Base-by-base conservation (phyloP, 2,797 vertebrate species). In the Xerus rutilus region DNA sequence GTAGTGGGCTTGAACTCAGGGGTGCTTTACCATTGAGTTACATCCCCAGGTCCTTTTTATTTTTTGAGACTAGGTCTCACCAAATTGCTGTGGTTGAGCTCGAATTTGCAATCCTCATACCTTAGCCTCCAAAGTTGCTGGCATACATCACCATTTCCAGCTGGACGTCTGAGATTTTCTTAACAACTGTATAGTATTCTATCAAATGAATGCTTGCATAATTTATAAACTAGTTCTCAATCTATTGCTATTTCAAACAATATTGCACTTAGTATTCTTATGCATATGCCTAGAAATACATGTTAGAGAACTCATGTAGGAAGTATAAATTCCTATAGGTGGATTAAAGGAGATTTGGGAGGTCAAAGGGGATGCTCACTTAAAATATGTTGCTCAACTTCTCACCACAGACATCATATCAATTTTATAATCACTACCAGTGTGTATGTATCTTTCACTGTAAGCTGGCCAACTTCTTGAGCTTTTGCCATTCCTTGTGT, bases 221-320 rank as follows among this genome's bases (percentile, higher is more conserved):
- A 72, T 81, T 91, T 81, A 35, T 52, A 64, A 64, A 81, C 54
- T 2, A 67, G 39, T 72, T 89, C 32, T 87, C 69, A 62, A 43
- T 5, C 23, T 65, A 45, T 21, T 89, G 89, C 18, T 78, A 57
- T 62, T 87, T 96, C 39, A 84, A 91, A 85, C 23, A 83, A 49
- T 43, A 95, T 0, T 28, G 78, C 91, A 93, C 14, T 70, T 89
- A 14, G 47, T n/a, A 77, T 74, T 69, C 21, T 89, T 23, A 77
- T 28, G 64, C 32, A 35, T 52, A 59, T 11, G 10, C 54, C 81
- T 78, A 65, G 39, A 86, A 86, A 65, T 32, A 64, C 65, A 57
- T 74, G 21, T 32, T 52, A 67, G 11, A 43, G 69, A 52, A 72
- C 25, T 39, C 2, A 73, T 32, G 30, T 70, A 39, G 57, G 45